These are phyloP conservation scores for Malacoctenus gilli DNA, from an alignment of 2,797 vertebrate genomes.

Conservation along the genomic window DNA sequence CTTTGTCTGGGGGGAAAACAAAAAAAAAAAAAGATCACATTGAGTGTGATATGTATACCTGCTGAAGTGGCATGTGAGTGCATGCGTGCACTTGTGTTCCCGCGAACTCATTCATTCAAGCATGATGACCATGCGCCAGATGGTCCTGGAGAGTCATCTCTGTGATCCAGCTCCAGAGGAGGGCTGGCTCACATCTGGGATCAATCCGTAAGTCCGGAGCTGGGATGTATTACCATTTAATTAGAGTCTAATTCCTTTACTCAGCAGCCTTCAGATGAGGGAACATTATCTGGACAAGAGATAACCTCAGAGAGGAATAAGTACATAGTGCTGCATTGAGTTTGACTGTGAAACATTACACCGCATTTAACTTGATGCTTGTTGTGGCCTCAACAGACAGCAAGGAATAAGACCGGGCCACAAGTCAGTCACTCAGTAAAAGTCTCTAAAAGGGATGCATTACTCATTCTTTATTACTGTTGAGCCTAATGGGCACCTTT, in stretches of 20 bases:
- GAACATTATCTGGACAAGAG: not conserved
- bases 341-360: not conserved
- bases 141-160: slow-evolving; percentile 18
- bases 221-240: slow-evolving; percentile 12
- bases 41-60: no score
- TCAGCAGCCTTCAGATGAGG: not conserved
- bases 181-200: slow-evolving; percentile 24
- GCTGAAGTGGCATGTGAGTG: no score
- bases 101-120: slow-evolving; percentile 3
- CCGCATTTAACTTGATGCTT: not conserved
- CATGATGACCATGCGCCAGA: slow-evolving; percentile 13
- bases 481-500: no score
- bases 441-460: no score
- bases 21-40: not conserved
- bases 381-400: no score
- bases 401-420: no score
- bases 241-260: slow-evolving; percentile 11
- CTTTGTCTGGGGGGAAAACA: slow-evolving; percentile 72
- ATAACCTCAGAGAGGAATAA: not conserved
- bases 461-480: no score
- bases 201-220: slow-evolving; percentile 8
- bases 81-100: no score
- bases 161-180: slow-evolving; percentile 7
- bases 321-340: no score
- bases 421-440: no score